Base-by-base conservation (phyloP, 1,140 invertebrate species). In the Nasonia vitripennis region DNA sequence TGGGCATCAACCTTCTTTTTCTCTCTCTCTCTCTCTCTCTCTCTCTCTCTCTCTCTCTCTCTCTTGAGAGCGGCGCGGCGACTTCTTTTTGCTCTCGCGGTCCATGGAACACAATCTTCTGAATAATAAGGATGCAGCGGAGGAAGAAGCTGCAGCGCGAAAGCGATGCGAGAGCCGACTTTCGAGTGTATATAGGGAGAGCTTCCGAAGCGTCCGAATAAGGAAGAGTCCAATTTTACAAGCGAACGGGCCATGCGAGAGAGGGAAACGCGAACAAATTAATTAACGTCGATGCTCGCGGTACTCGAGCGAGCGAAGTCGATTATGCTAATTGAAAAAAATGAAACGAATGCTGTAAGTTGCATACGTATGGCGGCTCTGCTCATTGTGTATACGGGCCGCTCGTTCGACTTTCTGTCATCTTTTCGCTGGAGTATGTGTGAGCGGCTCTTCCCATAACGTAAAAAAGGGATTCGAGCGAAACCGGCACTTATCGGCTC, bases 281-380 rank as follows among this genome's bases (percentile, higher is more conserved):
- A 86, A 86, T 86, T 86, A 86, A 62, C 41, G n/a, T 67, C 45
- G 41, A 62, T 51, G 10, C 27, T 31, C 41, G 27, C 27, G 27
- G 70, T 11, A 41, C 45, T 31, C 70, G 34, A 48, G 62, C 73
- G 27, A 27, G 27, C 27, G 1, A n/a, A 48, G 74, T 71, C 67
- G 80, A 82, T 86, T 82, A 86, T 86, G 80, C n/a, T 82, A 78
- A 86, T 86, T 71, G 80, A 78, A 78, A 86, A 34, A 82, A 71
- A 70, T 27, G 23, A 75, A 37, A 1, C 82, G 12, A 27, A 71
- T 71, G 27, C 10, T 4, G 10, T 14, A 51, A 51, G 7, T 0
- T 14, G 48, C 2, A 2, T 12, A 17, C 2, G 12, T 17, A 17
- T 62, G 5, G 6, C 55, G 14, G 48, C 20, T 27, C 27, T n/a